Percentiles rank a stretch among this genome's conserved stretches.
Conservation (phyloP, 2,113 vertebrate species). For the Hippocampus mohnikei region DNA sequence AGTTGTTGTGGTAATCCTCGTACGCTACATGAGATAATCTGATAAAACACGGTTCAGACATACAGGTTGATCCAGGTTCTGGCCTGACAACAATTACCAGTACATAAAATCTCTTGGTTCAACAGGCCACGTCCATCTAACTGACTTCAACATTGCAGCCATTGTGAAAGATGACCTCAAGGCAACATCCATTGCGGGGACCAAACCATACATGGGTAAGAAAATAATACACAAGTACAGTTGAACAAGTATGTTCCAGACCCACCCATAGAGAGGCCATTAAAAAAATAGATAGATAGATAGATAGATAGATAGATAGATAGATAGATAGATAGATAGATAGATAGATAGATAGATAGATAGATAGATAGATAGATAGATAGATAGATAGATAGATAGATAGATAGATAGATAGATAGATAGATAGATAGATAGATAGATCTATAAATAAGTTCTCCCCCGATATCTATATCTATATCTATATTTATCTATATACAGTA, state of each 20-base stretch:
- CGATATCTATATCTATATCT: too few species aligned
- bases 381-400: too few species aligned
- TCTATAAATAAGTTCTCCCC: too few species aligned
- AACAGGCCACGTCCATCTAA: constrained; percentile 90
- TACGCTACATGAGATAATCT: constrained; percentile 39
- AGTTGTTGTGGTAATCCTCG: constrained; percentile 51
- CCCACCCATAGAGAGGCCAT: neutral
- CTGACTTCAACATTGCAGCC: constrained; percentile 95
- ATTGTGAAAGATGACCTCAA: constrained; percentile 80
- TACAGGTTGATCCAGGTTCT: constrained; percentile 3
- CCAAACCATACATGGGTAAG: constrained; percentile 97
- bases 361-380: too few species aligned
- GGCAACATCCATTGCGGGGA: constrained; percentile 89
- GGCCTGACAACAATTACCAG: neutral
- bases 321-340: too few species aligned
- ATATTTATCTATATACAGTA: too few species aligned
- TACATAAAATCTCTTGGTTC: constrained; percentile 18
- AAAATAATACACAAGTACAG: neutral
- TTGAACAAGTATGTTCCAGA: neutral
- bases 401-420: too few species aligned
- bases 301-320: too few species aligned
- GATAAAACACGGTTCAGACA: constrained; percentile 29
- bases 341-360: too few species aligned
- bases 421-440: too few species aligned
- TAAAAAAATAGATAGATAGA: too few species aligned